These are phyloP conservation scores for Cephus spinipes DNA, from an alignment of 2,888 invertebrate genomes.

Conservation along the genomic window DNA sequence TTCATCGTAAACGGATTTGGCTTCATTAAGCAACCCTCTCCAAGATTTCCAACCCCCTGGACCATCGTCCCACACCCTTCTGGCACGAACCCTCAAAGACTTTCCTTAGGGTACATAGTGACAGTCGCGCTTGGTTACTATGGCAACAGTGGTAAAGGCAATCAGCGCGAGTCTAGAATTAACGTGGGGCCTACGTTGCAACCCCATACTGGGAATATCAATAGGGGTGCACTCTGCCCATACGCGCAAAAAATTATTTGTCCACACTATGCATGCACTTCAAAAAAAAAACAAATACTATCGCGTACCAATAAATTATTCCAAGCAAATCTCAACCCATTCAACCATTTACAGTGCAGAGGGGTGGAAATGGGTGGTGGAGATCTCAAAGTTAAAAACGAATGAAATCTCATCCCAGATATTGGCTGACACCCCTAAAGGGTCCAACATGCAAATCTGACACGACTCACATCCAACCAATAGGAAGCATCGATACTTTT, in stretches of 20 bases:
- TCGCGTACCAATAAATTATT: background rate
- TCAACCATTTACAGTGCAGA: background rate
- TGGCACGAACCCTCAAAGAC: constrained; percentile 28
- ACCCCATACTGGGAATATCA: background rate
- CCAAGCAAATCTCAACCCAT: background rate
- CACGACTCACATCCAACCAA: background rate
- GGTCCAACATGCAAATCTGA: background rate
- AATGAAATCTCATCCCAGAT: background rate
- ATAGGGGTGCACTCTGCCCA: background rate
- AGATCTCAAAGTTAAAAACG: background rate
- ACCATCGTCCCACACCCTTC: constrained; percentile 41
- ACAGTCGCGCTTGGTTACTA: constrained; percentile 43
- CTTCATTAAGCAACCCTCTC: constrained; percentile 61
- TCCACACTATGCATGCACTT: background rate
- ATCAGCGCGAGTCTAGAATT: constrained; percentile 50
- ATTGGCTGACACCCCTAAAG: background rate
- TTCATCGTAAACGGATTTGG: constrained; percentile 65
- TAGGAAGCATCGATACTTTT: background rate
- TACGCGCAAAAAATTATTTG: background rate
- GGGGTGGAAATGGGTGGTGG: background rate
- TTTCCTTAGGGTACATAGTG: constrained; percentile 8
- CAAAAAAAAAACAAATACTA: background rate
- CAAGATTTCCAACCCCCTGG: constrained; percentile 33
- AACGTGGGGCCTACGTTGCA: constrained; percentile 29
- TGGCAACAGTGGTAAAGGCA: constrained; percentile 56